A percentile compares a stretch with the other conserved stretches of the same genome.
phyloP scores from a whole-genome alignment of 2,113 vertebrate genomes.

The Oryzias javanicus region DNA sequence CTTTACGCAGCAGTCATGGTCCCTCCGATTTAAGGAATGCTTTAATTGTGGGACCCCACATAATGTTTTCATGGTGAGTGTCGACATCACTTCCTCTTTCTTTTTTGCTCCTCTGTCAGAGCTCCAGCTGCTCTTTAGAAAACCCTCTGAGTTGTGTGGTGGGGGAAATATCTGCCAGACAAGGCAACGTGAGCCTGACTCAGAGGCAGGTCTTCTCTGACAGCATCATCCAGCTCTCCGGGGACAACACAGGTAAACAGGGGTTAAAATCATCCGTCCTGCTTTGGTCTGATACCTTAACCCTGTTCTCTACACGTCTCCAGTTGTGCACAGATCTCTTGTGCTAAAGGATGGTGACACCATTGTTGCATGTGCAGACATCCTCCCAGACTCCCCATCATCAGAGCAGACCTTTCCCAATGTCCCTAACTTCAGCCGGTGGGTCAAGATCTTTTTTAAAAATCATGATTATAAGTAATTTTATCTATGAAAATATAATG shows the following conservation, averaged over 20 bases:
- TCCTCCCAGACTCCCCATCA: conserved; percentile 67
- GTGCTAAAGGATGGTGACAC: conserved; percentile 44
- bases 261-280: neutral
- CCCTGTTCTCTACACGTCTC: neutral
- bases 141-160: conserved; percentile 67
- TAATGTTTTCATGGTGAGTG: neutral
- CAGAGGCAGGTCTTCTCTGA: conserved; percentile 64
- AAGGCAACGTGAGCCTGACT: conserved; percentile 57
- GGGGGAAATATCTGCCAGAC: conserved; percentile 73
- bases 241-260: conserved; percentile 74
- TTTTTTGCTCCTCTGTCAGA: conserved; percentile 42
- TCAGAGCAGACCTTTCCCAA: conserved; percentile 67
- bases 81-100: neutral
- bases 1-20: too few relatives aligned
- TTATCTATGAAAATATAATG: too few relatives aligned
- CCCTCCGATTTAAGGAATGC: too few relatives aligned
- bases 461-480: too few relatives aligned
- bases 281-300: neutral
- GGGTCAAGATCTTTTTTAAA: too few relatives aligned
- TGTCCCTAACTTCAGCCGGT: conserved; percentile 69
- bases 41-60: too few relatives aligned
- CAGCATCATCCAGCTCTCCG: conserved; percentile 58
- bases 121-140: conserved; percentile 62
- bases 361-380: conserved; percentile 65
- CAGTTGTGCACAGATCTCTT: conserved; percentile 72